phyloP scores from a whole-genome alignment of 2,113 vertebrate genomes.

The Pygoscelis adeliae region DNA sequence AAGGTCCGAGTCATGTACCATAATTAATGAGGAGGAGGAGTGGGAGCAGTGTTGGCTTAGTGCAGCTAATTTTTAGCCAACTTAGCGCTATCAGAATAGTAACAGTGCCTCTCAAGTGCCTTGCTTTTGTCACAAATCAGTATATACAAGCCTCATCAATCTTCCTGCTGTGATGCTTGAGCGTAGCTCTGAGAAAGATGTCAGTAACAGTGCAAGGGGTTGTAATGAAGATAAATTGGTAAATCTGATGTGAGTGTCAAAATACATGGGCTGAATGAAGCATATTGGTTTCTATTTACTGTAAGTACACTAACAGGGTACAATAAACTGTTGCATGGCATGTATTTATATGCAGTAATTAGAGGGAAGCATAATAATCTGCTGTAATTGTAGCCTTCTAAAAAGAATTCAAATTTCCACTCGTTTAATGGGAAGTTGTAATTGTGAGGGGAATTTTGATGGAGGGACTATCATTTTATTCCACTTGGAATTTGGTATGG shows the following conservation, averaged over 20 bases:
- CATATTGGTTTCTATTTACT: slow-evolving; percentile 37
- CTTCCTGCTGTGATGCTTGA: slow-evolving; percentile 3
- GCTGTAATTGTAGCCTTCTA: slow-evolving; percentile 35
- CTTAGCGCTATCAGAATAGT: not conserved
- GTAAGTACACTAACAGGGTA: slow-evolving; percentile 21
- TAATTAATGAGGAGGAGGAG: slow-evolving; percentile 44
- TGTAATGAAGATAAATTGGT: slow-evolving; percentile 52
- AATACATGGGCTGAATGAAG: slow-evolving; percentile 11
- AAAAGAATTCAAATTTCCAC: slow-evolving; percentile 10
- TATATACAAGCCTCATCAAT: slow-evolving; percentile 45
- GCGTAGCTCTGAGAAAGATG: slow-evolving; percentile 4
- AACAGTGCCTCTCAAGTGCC: slow-evolving; percentile 19
- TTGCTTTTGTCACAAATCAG: slow-evolving; percentile 16
- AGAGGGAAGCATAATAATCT: slow-evolving; percentile 31
- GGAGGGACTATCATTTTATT: not conserved
- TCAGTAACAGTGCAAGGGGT: slow-evolving; percentile 8
- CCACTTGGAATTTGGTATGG: not conserved
- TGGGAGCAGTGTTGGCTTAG: not conserved
- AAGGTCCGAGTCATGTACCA: not conserved
- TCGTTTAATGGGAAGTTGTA: not conserved
- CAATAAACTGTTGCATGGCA: slow-evolving; percentile 10
- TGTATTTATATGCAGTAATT: slow-evolving; percentile 46
- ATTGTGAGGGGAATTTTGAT: not conserved
- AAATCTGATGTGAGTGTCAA: slow-evolving; percentile 5
- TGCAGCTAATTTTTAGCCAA: slow-evolving; percentile 21